Evolutionary conservation across 2,888 invertebrate species (phyloP).

Genomic region (Allygus modestus): DNA sequence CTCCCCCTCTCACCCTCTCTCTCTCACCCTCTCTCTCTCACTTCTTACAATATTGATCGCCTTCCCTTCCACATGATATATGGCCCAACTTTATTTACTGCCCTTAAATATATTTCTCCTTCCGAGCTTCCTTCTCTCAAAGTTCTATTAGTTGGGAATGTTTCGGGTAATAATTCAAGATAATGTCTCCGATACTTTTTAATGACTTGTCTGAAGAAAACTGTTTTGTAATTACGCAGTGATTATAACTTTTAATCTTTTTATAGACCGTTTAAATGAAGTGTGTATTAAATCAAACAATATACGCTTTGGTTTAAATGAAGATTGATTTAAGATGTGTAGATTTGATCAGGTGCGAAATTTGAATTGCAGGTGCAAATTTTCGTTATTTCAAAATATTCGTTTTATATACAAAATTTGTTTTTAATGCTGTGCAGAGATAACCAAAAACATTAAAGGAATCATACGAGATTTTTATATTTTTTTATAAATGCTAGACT

Average conservation of each 20-base stretch:
- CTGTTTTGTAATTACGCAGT: slow-evolving; percentile 31
- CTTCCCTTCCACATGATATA: slow-evolving; percentile 56
- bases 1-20: neutral
- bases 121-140: slow-evolving; percentile 32
- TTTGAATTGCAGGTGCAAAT: too few species aligned
- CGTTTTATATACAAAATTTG: too few species aligned
- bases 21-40: too few species aligned
- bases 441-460: too few species aligned
- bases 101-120: slow-evolving; percentile 52
- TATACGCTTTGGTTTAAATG: too few species aligned
- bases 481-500: too few species aligned
- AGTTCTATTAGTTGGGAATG: slow-evolving; percentile 55
- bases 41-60: slow-evolving; percentile 52
- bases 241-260: slow-evolving; percentile 6
- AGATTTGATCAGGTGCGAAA: too few species aligned
- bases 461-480: too few species aligned
- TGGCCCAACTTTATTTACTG: slow-evolving; percentile 59
- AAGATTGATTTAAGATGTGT: too few species aligned
- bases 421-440: too few species aligned
- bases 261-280: neutral
- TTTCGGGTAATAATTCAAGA: slow-evolving; percentile 55
- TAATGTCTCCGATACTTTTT: slow-evolving; percentile 47
- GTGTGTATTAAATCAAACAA: neutral
- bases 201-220: slow-evolving; percentile 52
- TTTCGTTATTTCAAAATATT: too few species aligned